Evolutionary conservation across 2,888 invertebrate species (phyloP).

Genomic region (Drosophila demipolita): DNA sequence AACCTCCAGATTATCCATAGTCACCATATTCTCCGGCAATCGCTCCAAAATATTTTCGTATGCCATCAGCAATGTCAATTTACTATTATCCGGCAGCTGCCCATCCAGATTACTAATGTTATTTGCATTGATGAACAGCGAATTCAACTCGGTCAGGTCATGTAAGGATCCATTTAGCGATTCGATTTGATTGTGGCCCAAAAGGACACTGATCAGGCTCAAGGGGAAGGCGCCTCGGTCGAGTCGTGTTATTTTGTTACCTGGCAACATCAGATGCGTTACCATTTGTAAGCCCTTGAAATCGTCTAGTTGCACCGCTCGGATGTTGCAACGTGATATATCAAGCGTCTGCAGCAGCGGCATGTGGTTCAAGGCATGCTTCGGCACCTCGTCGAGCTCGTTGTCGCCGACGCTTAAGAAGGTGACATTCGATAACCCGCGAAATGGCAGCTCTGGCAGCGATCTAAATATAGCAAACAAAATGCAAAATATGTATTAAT

Average conservation of each 20-base stretch:
- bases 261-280: slow-evolving; percentile 90
- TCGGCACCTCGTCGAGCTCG: slow-evolving; percentile 90
- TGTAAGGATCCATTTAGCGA: slow-evolving; percentile 92
- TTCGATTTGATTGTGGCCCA: slow-evolving; percentile 90
- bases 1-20: slow-evolving; percentile 89
- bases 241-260: slow-evolving; percentile 90
- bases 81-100: slow-evolving; percentile 89
- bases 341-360: slow-evolving; percentile 92
- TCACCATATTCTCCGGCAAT: slow-evolving; percentile 90
- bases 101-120: slow-evolving; percentile 90
- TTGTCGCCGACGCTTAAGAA: slow-evolving; percentile 94
- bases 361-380: slow-evolving; percentile 90
- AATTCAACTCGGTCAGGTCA: slow-evolving; percentile 90
- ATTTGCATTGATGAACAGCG: slow-evolving; percentile 92
- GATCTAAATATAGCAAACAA: slow-evolving; percentile 86
- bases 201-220: slow-evolving; percentile 89
- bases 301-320: slow-evolving; percentile 90
- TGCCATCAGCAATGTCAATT: slow-evolving; percentile 90
- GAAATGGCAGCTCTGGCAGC: slow-evolving; percentile 90
- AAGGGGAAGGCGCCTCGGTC: slow-evolving; percentile 90
- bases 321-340: slow-evolving; percentile 92
- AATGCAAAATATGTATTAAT: slow-evolving; percentile 30
- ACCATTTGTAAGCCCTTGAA: slow-evolving; percentile 90
- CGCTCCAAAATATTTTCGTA: slow-evolving; percentile 90
- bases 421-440: slow-evolving; percentile 90